Evolutionary conservation across 92 coral and sea anemone genomes (phyloP), one percentile per base, ranked within the genome.

Genomic region (Phenganax stokvisi): DNA sequence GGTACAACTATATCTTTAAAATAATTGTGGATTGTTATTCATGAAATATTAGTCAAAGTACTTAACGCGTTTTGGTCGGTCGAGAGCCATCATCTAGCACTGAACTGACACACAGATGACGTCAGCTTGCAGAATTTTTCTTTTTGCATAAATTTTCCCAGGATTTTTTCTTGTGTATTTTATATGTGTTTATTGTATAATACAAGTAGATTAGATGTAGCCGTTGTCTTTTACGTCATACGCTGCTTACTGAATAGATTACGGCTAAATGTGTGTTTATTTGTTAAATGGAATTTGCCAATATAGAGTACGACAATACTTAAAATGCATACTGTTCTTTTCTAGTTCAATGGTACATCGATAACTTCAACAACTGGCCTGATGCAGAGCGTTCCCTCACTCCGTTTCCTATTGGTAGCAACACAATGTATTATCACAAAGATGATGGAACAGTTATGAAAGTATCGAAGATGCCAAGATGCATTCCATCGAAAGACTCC

Each of bases 281-380:
- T n/a, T 17, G 29, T 6, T 15, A 63, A 54, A 17, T 61, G 13
- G 57, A 28, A 57, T 62, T 30, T 3, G 53, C 29, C n/a, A 51
- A 4, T 12, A n/a, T 37, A 37, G 47, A 37, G 25, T 56, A 31
- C 47, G 70, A 64, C 70, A 1, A n/a, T 28, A 54, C 11, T 54
- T 57, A 70, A 58, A 28, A 5, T 16, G 10, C 10, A 30, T 13
- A 72, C 73, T 64, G 56, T 69, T 82, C 51, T 75, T 76, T 6
- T 28, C 13, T 80, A 88, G 90, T 88, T 76, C 76, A 85, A 51
- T 88, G 90, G 90, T 88, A 88, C 80, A 64, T 76, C 0, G 74
- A 52, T 31, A 79, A 84, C 52, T 85, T 88, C 75, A 70, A 81
- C 81, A 85, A 88, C 88, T 88, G 90, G 90, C 88, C 88, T 12